phyloP scores from a whole-genome alignment of 2,113 vertebrate species.

The Lanius collurio region DNA sequence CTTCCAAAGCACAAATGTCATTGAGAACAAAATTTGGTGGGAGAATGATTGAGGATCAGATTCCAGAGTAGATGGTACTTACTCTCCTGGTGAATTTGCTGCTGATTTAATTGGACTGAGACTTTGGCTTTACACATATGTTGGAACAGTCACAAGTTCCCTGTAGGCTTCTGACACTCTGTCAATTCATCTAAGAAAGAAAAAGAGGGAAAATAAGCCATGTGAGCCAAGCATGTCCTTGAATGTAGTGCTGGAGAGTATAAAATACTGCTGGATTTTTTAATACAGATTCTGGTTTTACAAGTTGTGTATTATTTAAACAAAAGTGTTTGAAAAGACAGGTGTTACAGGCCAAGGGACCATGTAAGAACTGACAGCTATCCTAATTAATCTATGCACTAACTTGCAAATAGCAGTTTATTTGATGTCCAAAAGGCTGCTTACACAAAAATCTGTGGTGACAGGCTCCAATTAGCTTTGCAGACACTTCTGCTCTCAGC shows the following conservation, averaged over 20 bases:
- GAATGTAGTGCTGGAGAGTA: background rate
- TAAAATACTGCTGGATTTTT: background rate
- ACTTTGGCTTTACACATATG: accelerated
- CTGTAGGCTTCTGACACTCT: background rate
- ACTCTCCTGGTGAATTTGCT: background rate
- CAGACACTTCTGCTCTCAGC: background rate
- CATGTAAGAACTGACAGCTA: background rate
- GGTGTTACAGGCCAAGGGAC: background rate
- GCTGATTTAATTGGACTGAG: background rate
- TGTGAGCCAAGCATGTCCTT: background rate
- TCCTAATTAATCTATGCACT: background rate
- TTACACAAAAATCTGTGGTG: background rate
- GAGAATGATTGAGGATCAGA: background rate
- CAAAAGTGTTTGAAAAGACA: background rate
- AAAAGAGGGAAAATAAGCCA: background rate
- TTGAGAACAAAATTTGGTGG: background rate
- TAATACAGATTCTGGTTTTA: background rate
- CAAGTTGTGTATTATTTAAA: background rate
- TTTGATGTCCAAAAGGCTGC: background rate
- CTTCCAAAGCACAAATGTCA: background rate
- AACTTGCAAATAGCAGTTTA: background rate
- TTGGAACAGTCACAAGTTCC: background rate
- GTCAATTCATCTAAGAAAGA: background rate
- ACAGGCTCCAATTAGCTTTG: background rate
- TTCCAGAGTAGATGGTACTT: background rate